Conservation (phyloP, 2,797 vertebrate species). For the Loris lydekkerianus region DNA sequence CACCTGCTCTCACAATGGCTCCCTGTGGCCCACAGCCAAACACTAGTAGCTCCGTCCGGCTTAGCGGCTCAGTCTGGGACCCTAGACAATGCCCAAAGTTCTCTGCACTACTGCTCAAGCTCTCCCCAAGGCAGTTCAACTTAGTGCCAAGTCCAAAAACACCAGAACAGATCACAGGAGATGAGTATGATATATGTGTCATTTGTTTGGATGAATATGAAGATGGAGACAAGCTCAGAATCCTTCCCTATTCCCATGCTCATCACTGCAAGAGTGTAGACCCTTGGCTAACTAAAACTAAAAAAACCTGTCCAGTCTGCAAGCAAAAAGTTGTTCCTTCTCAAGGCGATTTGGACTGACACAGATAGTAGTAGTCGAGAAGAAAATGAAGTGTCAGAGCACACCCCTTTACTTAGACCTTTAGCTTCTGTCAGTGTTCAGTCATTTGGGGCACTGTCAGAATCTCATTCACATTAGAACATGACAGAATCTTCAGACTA, state of each 20-base stretch:
- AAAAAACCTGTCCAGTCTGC: conserved; percentile 98
- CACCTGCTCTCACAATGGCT: too few relatives aligned
- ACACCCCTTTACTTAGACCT: conserved; percentile 96
- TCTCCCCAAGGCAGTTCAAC: too few relatives aligned
- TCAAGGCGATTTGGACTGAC: conserved; percentile 95
- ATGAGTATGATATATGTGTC: conserved; percentile 96
- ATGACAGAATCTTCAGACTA: conserved; percentile 93
- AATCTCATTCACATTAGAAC: conserved; percentile 92
- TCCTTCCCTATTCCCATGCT: conserved; percentile 98
- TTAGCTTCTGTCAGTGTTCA: conserved; percentile 94
- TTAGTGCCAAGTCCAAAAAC: too few relatives aligned
- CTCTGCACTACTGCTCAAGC: too few relatives aligned
- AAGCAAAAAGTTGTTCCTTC: conserved; percentile 99
- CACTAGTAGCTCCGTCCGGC: too few relatives aligned
- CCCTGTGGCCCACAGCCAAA: too few relatives aligned
- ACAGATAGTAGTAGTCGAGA: conserved; percentile 95
- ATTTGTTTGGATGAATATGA: conserved; percentile 98
- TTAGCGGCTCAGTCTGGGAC: too few relatives aligned
- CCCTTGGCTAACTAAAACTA: conserved; percentile 98
- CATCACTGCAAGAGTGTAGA: conserved; percentile 99
- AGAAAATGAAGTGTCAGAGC: conserved; percentile 96
- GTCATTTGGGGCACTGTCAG: conserved; percentile 96
- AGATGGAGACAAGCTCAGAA: conserved; percentile 97
- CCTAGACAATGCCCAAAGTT: too few relatives aligned
- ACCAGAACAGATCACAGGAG: conserved; percentile 88